A percentile compares a stretch with the other conserved stretches of the same genome.
phyloP scores from a whole-genome alignment of 2,797 vertebrate genomes.

The Ispidina picta region DNA sequence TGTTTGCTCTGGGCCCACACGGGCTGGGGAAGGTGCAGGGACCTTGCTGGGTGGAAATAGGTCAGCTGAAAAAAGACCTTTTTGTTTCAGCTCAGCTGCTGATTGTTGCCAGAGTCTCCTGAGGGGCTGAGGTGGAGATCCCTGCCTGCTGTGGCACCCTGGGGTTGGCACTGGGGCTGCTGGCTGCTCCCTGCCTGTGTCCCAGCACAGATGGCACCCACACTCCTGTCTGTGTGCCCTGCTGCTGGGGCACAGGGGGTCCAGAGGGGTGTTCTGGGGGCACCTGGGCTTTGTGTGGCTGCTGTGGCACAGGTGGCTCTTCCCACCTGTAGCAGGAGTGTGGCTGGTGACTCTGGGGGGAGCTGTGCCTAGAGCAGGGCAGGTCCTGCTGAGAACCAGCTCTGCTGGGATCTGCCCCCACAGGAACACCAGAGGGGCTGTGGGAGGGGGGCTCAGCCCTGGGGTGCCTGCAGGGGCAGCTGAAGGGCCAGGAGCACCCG shows the following conservation, averaged over 20 bases:
- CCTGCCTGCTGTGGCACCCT: not conserved
- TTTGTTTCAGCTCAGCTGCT: not conserved
- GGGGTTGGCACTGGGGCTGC: not conserved
- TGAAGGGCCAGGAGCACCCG: not conserved
- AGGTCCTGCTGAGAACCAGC: no score
- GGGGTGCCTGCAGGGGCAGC: not conserved
- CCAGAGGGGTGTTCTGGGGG: not conserved
- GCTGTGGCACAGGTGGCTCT: not conserved
- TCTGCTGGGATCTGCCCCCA: not conserved
- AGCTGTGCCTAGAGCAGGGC: no score
- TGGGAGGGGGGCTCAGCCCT: not conserved
- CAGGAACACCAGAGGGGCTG: rapidly evolving
- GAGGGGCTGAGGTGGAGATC: no score
- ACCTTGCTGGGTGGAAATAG: rapidly evolving
- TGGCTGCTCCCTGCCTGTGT: no score
- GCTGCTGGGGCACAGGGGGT: no score
- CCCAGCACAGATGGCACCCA: no score
- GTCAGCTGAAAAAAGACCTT: no score
- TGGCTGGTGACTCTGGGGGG: not conserved
- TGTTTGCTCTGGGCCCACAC: rapidly evolving
- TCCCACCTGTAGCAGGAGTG: rapidly evolving
- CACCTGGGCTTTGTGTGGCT: not conserved
- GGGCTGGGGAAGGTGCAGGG: not conserved
- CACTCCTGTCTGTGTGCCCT: no score
- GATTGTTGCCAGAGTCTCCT: rapidly evolving